Evolutionary conservation across 1,140 invertebrate species (phyloP).

Genomic region (Hycleus phaleratus): DNA sequence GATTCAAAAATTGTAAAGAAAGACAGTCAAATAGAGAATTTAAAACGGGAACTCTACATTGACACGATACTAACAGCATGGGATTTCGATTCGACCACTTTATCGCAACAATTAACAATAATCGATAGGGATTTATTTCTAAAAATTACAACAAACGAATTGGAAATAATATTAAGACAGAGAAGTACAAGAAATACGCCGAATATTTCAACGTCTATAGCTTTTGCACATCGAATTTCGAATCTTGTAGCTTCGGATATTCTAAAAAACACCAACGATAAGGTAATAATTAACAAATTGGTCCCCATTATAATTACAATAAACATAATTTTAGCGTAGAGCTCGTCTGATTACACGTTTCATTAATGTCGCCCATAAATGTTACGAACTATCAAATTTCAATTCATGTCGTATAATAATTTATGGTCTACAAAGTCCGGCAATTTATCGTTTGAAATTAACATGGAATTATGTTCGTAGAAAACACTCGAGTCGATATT

Average conservation of each 20-base stretch:
- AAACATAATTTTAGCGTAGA: conserved; percentile 37
- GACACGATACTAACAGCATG: conserved; percentile 42
- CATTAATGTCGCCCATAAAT: conserved; percentile 48
- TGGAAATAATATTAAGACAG: not conserved
- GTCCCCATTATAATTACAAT: conserved; percentile 2
- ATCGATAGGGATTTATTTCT: conserved; percentile 49
- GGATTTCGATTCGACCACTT: conserved; percentile 47
- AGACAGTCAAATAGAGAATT: conserved; percentile 10
- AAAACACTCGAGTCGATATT: conserved; percentile 47
- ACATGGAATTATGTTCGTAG: conserved; percentile 47
- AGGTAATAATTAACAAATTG: conserved; percentile 25
- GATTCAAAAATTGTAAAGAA: not conserved
- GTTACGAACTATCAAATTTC: conserved; percentile 45
- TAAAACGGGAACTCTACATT: conserved; percentile 37
- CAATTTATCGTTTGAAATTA: conserved; percentile 43
- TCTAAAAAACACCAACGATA: conserved; percentile 36
- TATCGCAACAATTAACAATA: conserved; percentile 46
- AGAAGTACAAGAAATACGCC: conserved; percentile 41
- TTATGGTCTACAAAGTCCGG: conserved; percentile 46
- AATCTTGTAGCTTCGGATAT: conserved; percentile 46
- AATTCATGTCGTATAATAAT: conserved; percentile 48
- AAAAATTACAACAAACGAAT: conserved; percentile 40
- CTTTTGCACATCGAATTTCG: conserved; percentile 47
- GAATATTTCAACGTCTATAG: conserved; percentile 45
- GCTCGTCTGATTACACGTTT: conserved; percentile 46